Evolutionary conservation across 2,888 invertebrate species (phyloP), one percentile per base, ranked within the genome.

Genomic region (Tenthredo distinguenda): DNA sequence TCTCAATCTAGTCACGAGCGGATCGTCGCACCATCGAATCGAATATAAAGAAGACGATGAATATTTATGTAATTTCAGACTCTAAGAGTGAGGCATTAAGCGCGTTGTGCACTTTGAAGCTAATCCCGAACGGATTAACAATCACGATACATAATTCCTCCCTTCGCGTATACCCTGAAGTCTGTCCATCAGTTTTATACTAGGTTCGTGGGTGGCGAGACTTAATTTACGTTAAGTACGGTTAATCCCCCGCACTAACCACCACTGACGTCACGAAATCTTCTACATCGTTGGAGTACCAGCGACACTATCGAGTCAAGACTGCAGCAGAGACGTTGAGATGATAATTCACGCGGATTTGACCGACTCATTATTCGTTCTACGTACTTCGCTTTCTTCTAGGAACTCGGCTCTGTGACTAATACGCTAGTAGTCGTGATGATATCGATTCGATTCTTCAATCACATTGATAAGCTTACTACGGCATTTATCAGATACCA

Each of bases 201-300:
- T 6, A 12, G 3, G 50, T 26, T 62, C 83, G 83, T 83, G 83
- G 83, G 83, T 83, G 83, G 83, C n/a, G 65, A 83, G 83, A 71
- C 68, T 71, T 68, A 83, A 83, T 83, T 83, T 65, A 71, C 68
- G 34, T 40, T 71, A 83, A 83, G 83, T 83, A 83, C 71, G 83
- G 47, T 71, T 83, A 83, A 83, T 83, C 83, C 68, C 47, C 40
- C 50, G 21, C 40, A 21, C 81, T 58, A 37, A 26, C 62, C 62
- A 2, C 18, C 18, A 37, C 43, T 81, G 58, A 71, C 83, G 83
- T 71, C 83, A 83, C 47, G 83, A 71, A 83, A 83, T 83, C 40
- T 68, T 83, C 71, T 31, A 50, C 77, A 62, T 81, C n/a, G 21
- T 40, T 81, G 7, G 6, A 50, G 21, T 62, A 12, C 21, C 21